These are phyloP conservation scores for Epinephelus moara DNA, from an alignment of 2,113 vertebrate species.

Conservation along the genomic window DNA sequence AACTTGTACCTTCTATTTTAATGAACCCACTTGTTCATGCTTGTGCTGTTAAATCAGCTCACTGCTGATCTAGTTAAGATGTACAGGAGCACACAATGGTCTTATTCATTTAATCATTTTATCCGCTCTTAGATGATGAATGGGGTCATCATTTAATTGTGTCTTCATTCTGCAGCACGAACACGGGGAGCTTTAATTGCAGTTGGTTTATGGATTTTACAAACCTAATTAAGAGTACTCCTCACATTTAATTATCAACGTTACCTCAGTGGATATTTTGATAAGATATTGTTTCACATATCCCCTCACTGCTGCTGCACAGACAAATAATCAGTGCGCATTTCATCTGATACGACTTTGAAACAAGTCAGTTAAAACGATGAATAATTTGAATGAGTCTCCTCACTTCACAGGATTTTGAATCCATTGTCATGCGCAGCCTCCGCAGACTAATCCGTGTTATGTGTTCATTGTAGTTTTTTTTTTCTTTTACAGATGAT, in stretches of 20 bases:
- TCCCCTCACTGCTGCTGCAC: neutral
- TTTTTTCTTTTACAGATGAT: constrained; percentile 44
- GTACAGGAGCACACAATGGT: neutral
- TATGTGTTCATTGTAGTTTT: constrained; percentile 21
- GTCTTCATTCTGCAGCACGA: constrained; percentile 1
- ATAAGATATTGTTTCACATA: neutral
- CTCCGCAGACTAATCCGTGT: constrained; percentile 50
- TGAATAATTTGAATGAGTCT: constrained; percentile 17
- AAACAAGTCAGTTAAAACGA: neutral
- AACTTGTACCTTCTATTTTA: neutral
- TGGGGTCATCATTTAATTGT: neutral
- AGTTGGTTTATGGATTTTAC: neutral
- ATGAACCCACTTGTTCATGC: neutral
- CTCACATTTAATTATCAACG: neutral
- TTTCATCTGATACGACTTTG: neutral
- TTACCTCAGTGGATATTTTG: neutral
- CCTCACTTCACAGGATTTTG: neutral
- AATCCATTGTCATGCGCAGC: constrained; percentile 25
- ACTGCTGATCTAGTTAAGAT: neutral
- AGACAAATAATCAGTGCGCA: neutral
- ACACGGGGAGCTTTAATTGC: neutral
- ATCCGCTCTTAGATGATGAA: constrained; percentile 7
- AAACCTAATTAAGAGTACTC: neutral
- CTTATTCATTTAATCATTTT: neutral
- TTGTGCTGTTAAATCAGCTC: constrained; percentile 11